Evolutionary conservation across 2,113 vertebrate species (phyloP).

Genomic region (Sardina pilchardus): DNA sequence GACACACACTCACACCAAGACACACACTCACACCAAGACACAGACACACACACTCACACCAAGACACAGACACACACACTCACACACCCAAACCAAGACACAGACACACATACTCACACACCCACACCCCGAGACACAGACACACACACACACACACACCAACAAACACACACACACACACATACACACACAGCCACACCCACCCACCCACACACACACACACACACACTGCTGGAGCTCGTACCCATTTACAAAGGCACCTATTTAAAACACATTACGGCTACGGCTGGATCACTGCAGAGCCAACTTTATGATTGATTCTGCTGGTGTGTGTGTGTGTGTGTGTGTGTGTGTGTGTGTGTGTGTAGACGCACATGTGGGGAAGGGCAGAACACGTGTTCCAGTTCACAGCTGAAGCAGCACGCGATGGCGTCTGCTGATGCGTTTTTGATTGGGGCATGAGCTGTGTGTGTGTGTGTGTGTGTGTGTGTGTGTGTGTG

Average conservation of each 20-base stretch:
- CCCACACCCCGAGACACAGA: too few relatives aligned
- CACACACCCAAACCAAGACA: too few relatives aligned
- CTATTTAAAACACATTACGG: constrained; percentile 81
- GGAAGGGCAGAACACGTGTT: constrained; percentile 70
- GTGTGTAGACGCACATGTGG: constrained; percentile 30
- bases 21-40: too few relatives aligned
- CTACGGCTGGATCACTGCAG: constrained; percentile 74
- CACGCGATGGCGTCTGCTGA: constrained; percentile 75
- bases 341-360: constrained; percentile 11
- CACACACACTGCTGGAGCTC: not conserved
- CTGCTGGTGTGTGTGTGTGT: constrained; percentile 58
- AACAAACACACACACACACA: too few relatives aligned
- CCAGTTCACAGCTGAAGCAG: constrained; percentile 74
- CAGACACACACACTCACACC: not conserved
- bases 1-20: too few relatives aligned
- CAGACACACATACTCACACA: not conserved
- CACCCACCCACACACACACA: too few relatives aligned
- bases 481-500: constrained; percentile 5
- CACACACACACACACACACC: too few relatives aligned
- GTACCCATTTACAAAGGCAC: constrained; percentile 70
- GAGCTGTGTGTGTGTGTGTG: constrained; percentile 62
- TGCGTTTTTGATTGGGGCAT: constrained; percentile 81
- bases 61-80: too few relatives aligned
- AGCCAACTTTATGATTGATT: constrained; percentile 76
- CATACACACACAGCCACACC: not conserved